A percentile compares a stretch with the other conserved stretches of the same genome.
Evolutionary conservation across 1,140 invertebrate genomes (phyloP).

Genomic region (Macrobrachium rosenbergii): DNA sequence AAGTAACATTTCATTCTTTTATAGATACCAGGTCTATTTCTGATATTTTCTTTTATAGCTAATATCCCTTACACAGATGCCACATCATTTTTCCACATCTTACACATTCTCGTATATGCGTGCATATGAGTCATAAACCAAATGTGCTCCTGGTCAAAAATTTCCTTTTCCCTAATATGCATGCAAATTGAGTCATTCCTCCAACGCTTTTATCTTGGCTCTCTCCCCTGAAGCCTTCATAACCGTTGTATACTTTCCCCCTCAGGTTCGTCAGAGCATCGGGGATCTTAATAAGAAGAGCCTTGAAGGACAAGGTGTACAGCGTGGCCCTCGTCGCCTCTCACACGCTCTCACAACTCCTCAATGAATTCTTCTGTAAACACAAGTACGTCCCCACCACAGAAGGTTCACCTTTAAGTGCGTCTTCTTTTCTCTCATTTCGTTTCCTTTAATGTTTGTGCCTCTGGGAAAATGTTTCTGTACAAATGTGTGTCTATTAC

Average conservation of each 20-base stretch:
- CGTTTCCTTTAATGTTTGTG: neutral
- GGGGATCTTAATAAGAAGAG: constrained; percentile 81
- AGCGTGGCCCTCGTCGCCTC: constrained; percentile 86
- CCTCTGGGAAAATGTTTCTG: too few species aligned
- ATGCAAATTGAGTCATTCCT: too few species aligned
- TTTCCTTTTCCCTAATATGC: too few species aligned
- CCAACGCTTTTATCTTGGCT: too few species aligned
- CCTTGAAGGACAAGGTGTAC: constrained; percentile 86
- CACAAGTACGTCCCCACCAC: constrained; percentile 73
- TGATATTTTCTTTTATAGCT: too few species aligned
- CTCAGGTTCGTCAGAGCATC: constrained; percentile 82
- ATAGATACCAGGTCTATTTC: neutral
- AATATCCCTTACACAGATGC: neutral
- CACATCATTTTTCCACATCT: too few species aligned
- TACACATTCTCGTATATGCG: too few species aligned
- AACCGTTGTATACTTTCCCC: neutral
- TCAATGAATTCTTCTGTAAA: constrained; percentile 83
- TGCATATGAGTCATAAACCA: too few species aligned
- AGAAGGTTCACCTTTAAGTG: neutral
- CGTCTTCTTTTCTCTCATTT: neutral
- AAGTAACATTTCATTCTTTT: too few species aligned
- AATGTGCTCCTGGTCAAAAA: too few species aligned
- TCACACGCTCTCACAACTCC: constrained; percentile 82
- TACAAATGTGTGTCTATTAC: too few species aligned
- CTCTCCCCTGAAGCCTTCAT: too few species aligned